phyloP scores from a whole-genome alignment of 2,888 invertebrate genomes.

The Perizoma flavofasciatum region DNA sequence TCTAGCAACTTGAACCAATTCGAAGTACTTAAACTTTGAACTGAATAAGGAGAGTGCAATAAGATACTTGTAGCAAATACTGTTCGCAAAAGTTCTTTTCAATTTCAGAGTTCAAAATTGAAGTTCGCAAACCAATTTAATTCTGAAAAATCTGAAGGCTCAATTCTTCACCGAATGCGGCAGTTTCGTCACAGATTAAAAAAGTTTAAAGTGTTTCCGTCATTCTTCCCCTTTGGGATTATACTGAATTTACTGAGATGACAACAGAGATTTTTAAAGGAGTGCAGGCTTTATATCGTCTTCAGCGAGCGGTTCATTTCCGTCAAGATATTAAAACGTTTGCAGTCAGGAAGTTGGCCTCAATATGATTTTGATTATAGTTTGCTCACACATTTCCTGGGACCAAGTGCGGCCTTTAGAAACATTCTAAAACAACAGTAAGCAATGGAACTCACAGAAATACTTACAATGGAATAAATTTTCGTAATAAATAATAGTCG shows the following conservation, averaged over 20 bases:
- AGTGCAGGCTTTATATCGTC: slow-evolving; percentile 26
- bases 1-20: slow-evolving; percentile 12
- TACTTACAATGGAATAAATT: no score
- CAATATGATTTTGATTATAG: slow-evolving; percentile 23
- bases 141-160: slow-evolving; percentile 50
- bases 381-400: slow-evolving; percentile 13
- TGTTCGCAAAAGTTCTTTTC: slow-evolving; percentile 41
- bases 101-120: slow-evolving; percentile 53
- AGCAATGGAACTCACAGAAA: no score
- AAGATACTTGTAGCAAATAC: slow-evolving; percentile 42
- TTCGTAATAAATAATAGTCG: no score
- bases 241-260: slow-evolving; percentile 38
- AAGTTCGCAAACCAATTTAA: slow-evolving; percentile 47
- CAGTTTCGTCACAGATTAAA: slow-evolving; percentile 58
- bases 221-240: slow-evolving; percentile 40
- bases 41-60: slow-evolving; percentile 34
- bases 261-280: slow-evolving; percentile 28
- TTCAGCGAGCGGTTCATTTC: slow-evolving; percentile 15
- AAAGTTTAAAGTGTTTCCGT: slow-evolving; percentile 56
- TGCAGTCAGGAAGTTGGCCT: slow-evolving; percentile 21
- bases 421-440: no score
- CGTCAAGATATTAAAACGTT: slow-evolving; percentile 27
- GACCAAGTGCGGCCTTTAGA: slow-evolving; percentile 8
- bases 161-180: slow-evolving; percentile 45
- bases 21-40: slow-evolving; percentile 23